Evolutionary conservation across 1,140 invertebrate genomes (phyloP).

Genomic region (Triops cancriformis): DNA sequence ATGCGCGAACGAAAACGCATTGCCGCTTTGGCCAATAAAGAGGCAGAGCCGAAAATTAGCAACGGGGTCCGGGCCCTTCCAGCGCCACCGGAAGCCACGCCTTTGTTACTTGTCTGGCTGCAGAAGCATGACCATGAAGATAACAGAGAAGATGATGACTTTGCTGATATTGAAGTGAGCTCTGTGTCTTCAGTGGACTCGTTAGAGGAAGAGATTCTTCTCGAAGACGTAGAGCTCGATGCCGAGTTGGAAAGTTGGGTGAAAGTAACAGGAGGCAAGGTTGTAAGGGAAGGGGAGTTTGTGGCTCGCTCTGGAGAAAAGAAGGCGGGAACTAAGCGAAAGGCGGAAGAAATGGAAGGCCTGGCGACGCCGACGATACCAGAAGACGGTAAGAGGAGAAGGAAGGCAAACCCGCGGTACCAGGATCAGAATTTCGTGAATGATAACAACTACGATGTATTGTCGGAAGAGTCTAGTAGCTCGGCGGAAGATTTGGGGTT

Average conservation of each 20-base stretch:
- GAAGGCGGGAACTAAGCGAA: not conserved
- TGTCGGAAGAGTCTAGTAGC: not conserved
- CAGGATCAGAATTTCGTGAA: not conserved
- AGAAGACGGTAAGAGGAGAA: not conserved
- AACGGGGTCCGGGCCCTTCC: not conserved
- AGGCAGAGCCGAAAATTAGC: slow-evolving; percentile 2
- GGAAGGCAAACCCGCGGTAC: not conserved
- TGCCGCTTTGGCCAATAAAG: slow-evolving; percentile 1
- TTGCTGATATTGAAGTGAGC: slow-evolving; percentile 19
- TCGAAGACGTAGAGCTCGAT: not conserved
- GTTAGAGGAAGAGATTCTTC: slow-evolving; percentile 8
- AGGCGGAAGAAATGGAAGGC: not conserved
- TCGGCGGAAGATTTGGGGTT: not conserved
- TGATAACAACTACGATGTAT: not conserved
- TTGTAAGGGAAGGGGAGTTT: not conserved
- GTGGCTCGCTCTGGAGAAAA: not conserved
- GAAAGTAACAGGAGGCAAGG: not conserved
- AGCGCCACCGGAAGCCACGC: not conserved
- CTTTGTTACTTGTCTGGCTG: not conserved
- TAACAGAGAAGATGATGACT: not conserved
- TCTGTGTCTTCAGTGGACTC: slow-evolving; percentile 20
- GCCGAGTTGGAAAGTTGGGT: not conserved
- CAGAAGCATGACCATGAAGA: slow-evolving; percentile 2
- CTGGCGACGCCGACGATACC: not conserved
- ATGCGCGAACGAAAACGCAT: slow-evolving; percentile 18